Conservation (phyloP, 1,140 invertebrate genomes). For the Conus ventricosus region DNA sequence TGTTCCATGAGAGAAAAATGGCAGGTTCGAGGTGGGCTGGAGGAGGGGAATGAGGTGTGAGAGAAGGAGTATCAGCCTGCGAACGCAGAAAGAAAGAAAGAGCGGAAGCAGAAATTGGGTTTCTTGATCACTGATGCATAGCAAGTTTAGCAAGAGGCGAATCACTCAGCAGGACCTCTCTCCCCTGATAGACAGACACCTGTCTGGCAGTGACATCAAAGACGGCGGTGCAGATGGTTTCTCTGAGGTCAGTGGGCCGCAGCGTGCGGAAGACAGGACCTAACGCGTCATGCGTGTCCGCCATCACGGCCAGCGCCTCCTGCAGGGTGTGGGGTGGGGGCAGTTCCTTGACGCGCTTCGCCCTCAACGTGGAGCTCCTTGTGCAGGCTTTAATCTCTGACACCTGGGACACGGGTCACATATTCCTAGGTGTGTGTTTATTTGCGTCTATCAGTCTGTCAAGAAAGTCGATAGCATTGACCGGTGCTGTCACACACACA, state of each 20-base stretch:
- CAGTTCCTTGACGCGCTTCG: neutral
- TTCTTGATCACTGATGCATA: conserved; percentile 18
- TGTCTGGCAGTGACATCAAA: conserved; percentile 36
- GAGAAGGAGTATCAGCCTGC: no score
- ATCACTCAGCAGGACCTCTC: neutral
- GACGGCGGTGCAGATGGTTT: conserved; percentile 32
- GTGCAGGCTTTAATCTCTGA: neutral
- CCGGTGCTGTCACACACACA: no score
- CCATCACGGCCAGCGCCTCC: conserved; percentile 19
- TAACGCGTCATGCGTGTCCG: neutral
- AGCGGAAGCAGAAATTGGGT: no score
- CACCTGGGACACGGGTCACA: neutral
- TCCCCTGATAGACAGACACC: conserved; percentile 33
- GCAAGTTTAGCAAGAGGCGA: conserved; percentile 19
- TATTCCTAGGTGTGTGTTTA: no score
- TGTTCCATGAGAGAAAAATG: no score
- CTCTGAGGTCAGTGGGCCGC: conserved; percentile 19
- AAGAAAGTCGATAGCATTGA: no score
- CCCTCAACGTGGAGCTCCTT: conserved; percentile 12
- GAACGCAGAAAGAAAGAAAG: no score
- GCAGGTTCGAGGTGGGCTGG: no score
- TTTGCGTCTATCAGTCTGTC: no score
- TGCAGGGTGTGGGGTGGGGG: conserved; percentile 11
- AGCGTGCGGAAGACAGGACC: conserved; percentile 40
- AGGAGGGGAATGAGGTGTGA: no score